Evolutionary conservation across 2,113 vertebrate genomes (phyloP), one percentile per base, ranked within the genome.

Genomic region (Cynoglossus semilaevis): DNA sequence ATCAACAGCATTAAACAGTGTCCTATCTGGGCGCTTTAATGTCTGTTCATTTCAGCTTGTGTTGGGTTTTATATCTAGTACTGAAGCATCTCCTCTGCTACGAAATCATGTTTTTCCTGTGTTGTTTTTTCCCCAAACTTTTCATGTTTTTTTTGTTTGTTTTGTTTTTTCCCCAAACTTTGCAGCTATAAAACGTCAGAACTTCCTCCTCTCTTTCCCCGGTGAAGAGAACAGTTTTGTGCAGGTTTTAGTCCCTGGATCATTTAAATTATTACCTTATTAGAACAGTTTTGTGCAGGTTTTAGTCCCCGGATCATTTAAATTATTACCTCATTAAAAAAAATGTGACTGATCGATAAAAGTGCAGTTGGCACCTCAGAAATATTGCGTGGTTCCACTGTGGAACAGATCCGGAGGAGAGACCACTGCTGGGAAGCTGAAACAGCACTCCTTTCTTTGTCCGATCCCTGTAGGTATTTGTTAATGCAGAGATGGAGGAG

Each of bases 381-480:
- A 72, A 77, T 50, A 36, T 37, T 63, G 57, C 68, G 42, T 12
- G 58, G 66, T 68, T 67, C 68, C 36, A 38, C 16, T 12, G 69
- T 40, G 34, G 47, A 67, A 57, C 49, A 29, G 15, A 14, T 51
- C 60, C 10, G 54, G 44, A 58, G 37, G 43, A 46, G 22, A 59
- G 34, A 46, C 63, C 50, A 46, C 42, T 72, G 63, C 74, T 53
- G 59, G 71, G 78, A 52, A 79, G 55, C 76, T 79, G 64, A 81
- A 84, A 68, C 67, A 66, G 76, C 75, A 79, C 65, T 71, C 72
- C 58, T 72, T 56, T 67, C 63, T 81, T 71, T 77, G 73, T 78
- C 70, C 62, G 61, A 72, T 81, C 75, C 87, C 83, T 68, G 58
- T 64, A 82, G 81, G 72, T 87, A 63, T 89, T 81, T 87, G 75